Base-by-base conservation (phyloP, 2,888 invertebrate genomes). In the Alcis repandata region DNA sequence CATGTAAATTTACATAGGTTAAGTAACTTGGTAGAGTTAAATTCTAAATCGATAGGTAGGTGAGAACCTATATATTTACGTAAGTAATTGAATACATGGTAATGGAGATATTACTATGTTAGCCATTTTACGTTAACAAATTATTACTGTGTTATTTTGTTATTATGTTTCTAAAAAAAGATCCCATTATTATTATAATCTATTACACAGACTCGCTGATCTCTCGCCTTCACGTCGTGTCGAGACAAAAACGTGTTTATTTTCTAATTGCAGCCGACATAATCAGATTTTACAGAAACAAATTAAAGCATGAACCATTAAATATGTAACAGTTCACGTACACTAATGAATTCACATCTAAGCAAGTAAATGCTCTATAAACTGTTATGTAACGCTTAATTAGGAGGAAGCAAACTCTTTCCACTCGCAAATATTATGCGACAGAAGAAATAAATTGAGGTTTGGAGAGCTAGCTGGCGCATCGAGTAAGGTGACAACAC, bases 351-450 rank as follows among this genome's bases (percentile, higher is more conserved):
- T 60, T 60, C 56, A 45, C 59, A 51, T 71, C 62, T 60, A 59
- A 77, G 76, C 69, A 78, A 74, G 78, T 78, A 74, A 72, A 70
- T 74, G 65, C 60, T 61, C 63, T 68, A 75, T 74, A 77, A 76
- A 79, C 70, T 74, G 69, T 86, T 87, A 78, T 74, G 72, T 74
- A 85, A 86, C 70, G 66, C 73, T 73, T 81, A 82, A 84, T 86
- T 79, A 81, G 81, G 76, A 78, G 73, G 75, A 74, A 82, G 80
- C 78, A 78, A 80, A 84, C 83, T 83, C 80, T 85, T 83, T 86
- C 84, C 84, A 77, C 80, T 74, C 54, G 69, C 62, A 53, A 70
- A 68, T 70, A 68, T 66, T 63, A 70, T 69, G 63, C 74, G 74
- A 79, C 76, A 65, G 59, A 20, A 51, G 46, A 63, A 48, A 40